Percentiles rank a stretch among this genome's conserved stretches.
These are phyloP conservation scores for Hydrotaea cyrtoneurina DNA, from an alignment of 2,888 invertebrate species.

Conservation along the genomic window DNA sequence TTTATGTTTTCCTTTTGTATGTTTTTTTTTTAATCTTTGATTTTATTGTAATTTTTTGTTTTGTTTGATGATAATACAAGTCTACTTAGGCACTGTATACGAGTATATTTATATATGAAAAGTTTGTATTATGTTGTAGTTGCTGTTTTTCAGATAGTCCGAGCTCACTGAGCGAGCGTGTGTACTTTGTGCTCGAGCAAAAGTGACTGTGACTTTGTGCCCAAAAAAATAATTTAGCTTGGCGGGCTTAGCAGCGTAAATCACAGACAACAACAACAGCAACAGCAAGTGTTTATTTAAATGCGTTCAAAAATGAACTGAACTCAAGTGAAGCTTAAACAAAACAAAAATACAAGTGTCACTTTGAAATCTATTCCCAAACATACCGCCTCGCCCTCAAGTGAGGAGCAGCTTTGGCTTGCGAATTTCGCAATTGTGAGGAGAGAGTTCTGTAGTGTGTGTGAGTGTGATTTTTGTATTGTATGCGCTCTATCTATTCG, in stretches of 20 bases:
- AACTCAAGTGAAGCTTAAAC: slow-evolving; percentile 45
- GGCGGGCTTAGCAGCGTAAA: background rate
- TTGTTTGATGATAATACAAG: slow-evolving; percentile 5
- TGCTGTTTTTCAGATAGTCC: background rate
- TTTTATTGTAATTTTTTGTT: slow-evolving; percentile 28
- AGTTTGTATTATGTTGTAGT: background rate
- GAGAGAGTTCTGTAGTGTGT: background rate
- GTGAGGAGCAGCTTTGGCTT: background rate
- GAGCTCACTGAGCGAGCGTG: background rate
- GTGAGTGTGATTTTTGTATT: too few relatives aligned
- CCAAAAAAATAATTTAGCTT: background rate
- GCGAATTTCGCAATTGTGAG: background rate
- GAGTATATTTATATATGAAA: background rate
- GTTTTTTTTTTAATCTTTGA: slow-evolving; percentile 23
- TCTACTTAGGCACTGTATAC: background rate
- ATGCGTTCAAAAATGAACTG: slow-evolving; percentile 65
- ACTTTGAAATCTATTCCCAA: slow-evolving; percentile 44
- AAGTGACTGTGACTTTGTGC: background rate
- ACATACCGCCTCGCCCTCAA: background rate
- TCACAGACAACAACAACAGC: slow-evolving; percentile 52
- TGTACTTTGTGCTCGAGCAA: background rate
- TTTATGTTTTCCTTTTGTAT: background rate
- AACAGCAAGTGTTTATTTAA: slow-evolving; percentile 64
- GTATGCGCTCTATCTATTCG: background rate
- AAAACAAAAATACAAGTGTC: slow-evolving; percentile 47